These are phyloP conservation scores for Stictonetta naevosa DNA, from an alignment of 2,113 vertebrate species.

Conservation along the genomic window DNA sequence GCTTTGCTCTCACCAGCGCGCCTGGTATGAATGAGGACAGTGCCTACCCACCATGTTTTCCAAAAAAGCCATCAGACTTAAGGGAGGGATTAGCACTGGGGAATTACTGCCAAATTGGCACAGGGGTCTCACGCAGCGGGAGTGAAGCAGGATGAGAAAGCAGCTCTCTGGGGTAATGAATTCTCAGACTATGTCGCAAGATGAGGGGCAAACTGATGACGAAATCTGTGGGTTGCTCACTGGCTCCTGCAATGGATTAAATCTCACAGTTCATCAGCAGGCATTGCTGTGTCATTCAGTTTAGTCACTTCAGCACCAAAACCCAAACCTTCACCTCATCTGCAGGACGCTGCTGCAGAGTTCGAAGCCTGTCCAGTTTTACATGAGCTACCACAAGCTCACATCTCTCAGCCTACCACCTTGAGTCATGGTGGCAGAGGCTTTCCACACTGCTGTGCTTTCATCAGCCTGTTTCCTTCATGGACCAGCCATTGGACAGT, in stretches of 20 bases:
- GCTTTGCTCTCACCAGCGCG: background rate
- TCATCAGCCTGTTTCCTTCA: background rate
- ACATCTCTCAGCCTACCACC: background rate
- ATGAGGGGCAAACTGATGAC: background rate
- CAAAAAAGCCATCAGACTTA: background rate
- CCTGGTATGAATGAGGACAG: background rate
- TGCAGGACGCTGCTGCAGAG: background rate
- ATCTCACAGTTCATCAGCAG: background rate
- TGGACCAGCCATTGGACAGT: background rate
- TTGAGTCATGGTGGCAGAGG: background rate
- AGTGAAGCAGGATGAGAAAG: background rate
- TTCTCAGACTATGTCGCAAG: background rate
- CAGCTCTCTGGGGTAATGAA: rapidly evolving
- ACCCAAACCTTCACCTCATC: background rate
- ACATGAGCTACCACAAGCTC: background rate
- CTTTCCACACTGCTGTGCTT: background rate
- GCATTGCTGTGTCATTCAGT: background rate
- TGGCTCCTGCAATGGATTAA: background rate
- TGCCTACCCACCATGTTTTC: background rate
- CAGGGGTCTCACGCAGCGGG: background rate
- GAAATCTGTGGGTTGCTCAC: background rate
- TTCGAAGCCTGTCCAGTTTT: background rate
- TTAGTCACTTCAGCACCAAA: background rate
- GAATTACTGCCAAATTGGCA: background rate
- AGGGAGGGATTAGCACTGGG: background rate